Conservation (phyloP, 2,113 vertebrate species). For the Tetrao urogallus region DNA sequence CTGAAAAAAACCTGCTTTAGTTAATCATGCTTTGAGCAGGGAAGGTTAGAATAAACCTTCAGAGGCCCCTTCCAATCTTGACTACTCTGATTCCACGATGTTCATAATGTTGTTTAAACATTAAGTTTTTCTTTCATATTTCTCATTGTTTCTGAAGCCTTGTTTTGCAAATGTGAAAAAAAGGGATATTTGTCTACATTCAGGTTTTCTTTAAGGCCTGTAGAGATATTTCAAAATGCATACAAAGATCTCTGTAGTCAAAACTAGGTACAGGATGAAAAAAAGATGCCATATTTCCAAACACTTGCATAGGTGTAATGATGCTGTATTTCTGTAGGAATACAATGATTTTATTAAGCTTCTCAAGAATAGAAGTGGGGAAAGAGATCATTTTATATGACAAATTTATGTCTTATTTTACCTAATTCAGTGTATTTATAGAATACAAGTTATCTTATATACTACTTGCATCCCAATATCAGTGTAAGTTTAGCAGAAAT, state of each 20-base stretch:
- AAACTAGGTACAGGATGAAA: neutral
- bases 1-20: neutral
- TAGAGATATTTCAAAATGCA: neutral
- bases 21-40: neutral
- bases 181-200: neutral
- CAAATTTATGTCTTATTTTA: neutral
- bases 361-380: neutral
- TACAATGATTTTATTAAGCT: neutral
- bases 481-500: neutral
- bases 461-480: neutral
- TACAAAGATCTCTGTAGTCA: neutral
- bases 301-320: neutral
- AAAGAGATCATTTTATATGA: neutral
- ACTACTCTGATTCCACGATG: neutral
- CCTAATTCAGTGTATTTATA: neutral
- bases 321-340: neutral
- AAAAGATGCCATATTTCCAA: neutral
- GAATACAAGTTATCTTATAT: neutral
- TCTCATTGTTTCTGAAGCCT: neutral
- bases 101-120: neutral
- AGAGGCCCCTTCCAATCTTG: neutral
- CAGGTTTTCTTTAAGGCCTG: neutral
- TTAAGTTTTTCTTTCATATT: neutral
- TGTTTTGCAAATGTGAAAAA: neutral
- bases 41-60: neutral